Evolutionary conservation across 1,140 invertebrate genomes (phyloP).

Genomic region (Penaeus vannamei): DNA sequence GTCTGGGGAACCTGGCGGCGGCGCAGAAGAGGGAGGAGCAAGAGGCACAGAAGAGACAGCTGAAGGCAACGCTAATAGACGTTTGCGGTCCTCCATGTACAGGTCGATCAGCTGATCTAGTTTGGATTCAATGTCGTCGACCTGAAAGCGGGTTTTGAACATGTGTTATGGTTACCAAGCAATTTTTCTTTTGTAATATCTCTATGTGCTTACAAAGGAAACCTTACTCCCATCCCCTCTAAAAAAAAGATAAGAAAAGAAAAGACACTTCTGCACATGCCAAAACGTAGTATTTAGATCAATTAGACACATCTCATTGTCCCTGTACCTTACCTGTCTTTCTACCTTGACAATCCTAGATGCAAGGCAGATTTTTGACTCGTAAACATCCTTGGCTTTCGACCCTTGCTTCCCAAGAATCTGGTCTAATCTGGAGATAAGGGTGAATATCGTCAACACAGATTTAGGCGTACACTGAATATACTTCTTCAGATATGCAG

Average conservation of each 20-base stretch:
- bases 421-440: constrained; percentile 84
- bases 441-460: background rate
- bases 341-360: constrained; percentile 95
- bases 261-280: background rate
- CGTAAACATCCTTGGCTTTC: constrained; percentile 93
- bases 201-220: no score
- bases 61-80: constrained; percentile 74
- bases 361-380: constrained; percentile 92
- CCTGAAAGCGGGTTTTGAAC: constrained; percentile 75
- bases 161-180: background rate
- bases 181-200: no score
- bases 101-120: constrained; percentile 93
- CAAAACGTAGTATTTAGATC: background rate
- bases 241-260: no score
- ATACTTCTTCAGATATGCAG: no score
- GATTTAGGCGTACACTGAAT: no score
- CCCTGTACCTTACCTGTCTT: constrained; percentile 82
- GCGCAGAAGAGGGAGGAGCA: constrained; percentile 50
- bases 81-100: constrained; percentile 90
- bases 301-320: background rate
- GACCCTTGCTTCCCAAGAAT: constrained; percentile 94
- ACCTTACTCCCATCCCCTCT: no score
- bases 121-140: constrained; percentile 94
- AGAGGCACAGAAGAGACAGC: constrained; percentile 67
- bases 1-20: constrained; percentile 50